Percentiles rank a stretch among this genome's conserved stretches.
These are phyloP conservation scores for Ophion obscuratus DNA, from an alignment of 2,888 invertebrate genomes.

Conservation along the genomic window DNA sequence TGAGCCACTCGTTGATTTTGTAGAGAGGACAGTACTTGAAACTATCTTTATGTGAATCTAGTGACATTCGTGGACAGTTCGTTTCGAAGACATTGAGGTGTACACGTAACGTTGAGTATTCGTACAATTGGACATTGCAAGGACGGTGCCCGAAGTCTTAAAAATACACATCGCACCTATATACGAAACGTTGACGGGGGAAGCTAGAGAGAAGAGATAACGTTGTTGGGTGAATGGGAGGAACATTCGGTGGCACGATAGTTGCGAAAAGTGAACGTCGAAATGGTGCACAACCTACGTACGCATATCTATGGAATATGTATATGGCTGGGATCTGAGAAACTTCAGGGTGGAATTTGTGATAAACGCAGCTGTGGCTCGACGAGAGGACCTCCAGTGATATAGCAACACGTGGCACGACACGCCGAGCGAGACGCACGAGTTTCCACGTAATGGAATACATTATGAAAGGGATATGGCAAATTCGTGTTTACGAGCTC, in stretches of 20 bases:
- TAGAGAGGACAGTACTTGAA: background rate
- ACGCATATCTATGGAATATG: conserved; percentile 16
- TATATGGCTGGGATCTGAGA: conserved; percentile 54
- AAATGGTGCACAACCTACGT: conserved; percentile 15
- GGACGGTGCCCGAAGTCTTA: no score
- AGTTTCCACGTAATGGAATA: conserved; percentile 68
- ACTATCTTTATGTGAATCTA: background rate
- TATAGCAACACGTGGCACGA: conserved; percentile 79
- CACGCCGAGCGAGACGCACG: conserved; percentile 66
- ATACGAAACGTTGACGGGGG: conserved; percentile 43
- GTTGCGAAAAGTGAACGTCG: conserved; percentile 58
- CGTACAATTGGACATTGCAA: background rate
- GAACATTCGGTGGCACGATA: conserved; percentile 46
- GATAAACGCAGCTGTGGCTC: conserved; percentile 76
- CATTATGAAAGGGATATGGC: conserved; percentile 64
- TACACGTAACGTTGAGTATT: background rate
- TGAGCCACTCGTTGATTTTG: background rate
- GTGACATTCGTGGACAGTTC: background rate
- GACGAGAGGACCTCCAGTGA: conserved; percentile 57
- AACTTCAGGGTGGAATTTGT: conserved; percentile 69
- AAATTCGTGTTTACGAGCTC: conserved; percentile 30
- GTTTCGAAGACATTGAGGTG: background rate
- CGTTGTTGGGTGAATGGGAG: conserved; percentile 40
- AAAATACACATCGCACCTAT: background rate
- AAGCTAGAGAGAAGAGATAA: conserved; percentile 51